A percentile compares a stretch with the other conserved stretches of the same genome.
phyloP scores from a whole-genome alignment of 1,140 invertebrate genomes.

The Heterodera carotae region DNA sequence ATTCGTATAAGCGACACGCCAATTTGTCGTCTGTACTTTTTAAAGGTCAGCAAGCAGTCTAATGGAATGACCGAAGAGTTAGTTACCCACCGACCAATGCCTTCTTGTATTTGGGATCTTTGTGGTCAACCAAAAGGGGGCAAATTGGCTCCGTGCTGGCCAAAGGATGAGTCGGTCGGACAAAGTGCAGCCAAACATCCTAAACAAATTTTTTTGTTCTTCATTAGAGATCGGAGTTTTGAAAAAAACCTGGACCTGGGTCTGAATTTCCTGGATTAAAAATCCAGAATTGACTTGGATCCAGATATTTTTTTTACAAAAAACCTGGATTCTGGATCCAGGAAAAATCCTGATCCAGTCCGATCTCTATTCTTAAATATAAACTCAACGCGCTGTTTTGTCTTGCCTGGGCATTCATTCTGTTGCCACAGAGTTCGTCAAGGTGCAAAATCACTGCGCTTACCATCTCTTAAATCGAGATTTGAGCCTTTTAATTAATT shows the following conservation, averaged over 20 bases:
- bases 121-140: neutral
- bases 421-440: neutral
- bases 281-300: too few relatives aligned
- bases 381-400: neutral
- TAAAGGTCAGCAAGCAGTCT: neutral
- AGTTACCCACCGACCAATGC: neutral
- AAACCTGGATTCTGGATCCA: too few relatives aligned
- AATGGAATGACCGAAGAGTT: neutral
- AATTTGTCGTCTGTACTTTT: neutral
- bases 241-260: too few relatives aligned
- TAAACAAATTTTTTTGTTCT: neutral
- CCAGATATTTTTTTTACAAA: too few relatives aligned
- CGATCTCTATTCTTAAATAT: too few relatives aligned
- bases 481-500: too few relatives aligned
- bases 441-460: neutral
- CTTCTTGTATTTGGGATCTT: neutral
- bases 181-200: neutral
- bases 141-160: neutral
- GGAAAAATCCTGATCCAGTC: too few relatives aligned
- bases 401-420: neutral
- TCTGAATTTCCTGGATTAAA: too few relatives aligned
- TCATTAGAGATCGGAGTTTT: too few relatives aligned
- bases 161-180: neutral
- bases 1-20: neutral
- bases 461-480: neutral